Conservation (phyloP, 2,797 vertebrate genomes). For the Microctenopoma steveboyesi region DNA sequence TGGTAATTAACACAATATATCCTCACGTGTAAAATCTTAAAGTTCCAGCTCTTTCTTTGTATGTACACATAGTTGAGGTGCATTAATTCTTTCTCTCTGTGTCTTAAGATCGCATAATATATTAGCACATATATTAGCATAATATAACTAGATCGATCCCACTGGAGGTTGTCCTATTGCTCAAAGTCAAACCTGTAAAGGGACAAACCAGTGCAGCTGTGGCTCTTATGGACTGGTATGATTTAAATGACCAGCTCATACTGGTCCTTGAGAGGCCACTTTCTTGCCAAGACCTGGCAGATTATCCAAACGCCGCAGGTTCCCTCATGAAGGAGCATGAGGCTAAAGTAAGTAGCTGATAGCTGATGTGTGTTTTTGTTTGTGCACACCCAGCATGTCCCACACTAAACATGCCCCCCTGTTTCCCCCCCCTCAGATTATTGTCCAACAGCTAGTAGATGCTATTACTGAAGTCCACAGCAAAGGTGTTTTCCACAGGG, state of each 20-base stretch:
- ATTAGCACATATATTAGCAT: no score
- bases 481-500: background rate
- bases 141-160: background rate
- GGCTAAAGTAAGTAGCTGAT: background rate
- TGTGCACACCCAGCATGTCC: no score
- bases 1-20: no score
- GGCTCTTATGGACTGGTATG: background rate
- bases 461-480: background rate
- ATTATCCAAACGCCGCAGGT: background rate
- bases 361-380: no score
- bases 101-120: background rate
- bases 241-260: background rate
- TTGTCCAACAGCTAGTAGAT: background rate
- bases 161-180: background rate
- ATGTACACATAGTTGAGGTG: no score
- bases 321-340: background rate
- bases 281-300: background rate
- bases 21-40: no score
- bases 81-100: background rate
- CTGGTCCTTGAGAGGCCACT: background rate
- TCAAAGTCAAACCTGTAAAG: no score
- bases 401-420: background rate
- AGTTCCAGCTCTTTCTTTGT: no score
- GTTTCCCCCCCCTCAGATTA: background rate
- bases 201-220: background rate